A percentile compares a stretch with the other conserved stretches of the same genome.
These are phyloP conservation scores for Brachyistius frenatus DNA, from an alignment of 2,113 vertebrate genomes.

Conservation along the genomic window DNA sequence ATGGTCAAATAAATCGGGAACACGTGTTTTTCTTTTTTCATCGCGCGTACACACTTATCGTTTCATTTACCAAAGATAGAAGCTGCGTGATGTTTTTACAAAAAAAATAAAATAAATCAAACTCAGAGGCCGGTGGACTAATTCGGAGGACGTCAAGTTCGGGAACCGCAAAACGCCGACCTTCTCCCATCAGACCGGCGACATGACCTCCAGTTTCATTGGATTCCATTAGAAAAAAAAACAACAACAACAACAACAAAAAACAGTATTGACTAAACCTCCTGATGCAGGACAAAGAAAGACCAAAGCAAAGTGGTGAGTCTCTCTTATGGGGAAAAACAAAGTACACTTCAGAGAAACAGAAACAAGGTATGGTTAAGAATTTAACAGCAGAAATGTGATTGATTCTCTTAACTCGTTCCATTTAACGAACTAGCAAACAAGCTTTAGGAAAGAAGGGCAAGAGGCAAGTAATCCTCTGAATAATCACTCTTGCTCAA, in stretches of 20 bases:
- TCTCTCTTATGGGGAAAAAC: neutral
- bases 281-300: neutral
- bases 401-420: slow-evolving; percentile 18
- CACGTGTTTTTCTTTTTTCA: neutral
- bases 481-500: slow-evolving; percentile 69
- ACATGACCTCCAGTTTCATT: neutral
- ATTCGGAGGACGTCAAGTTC: neutral
- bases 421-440: slow-evolving; percentile 58
- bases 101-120: no score
- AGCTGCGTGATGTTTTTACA: no score
- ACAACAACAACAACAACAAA: no score
- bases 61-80: no score
- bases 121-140: neutral
- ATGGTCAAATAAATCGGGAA: no score
- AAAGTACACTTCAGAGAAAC: neutral
- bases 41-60: neutral
- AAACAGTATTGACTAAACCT: no score
- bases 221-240: no score
- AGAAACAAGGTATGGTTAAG: neutral
- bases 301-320: neutral
- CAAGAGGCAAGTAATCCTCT: slow-evolving; percentile 61
- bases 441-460: slow-evolving; percentile 55
- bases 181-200: neutral
- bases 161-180: neutral
- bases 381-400: slow-evolving; percentile 26